Conservation (phyloP, 1,140 invertebrate species). For the Delia radicum region DNA sequence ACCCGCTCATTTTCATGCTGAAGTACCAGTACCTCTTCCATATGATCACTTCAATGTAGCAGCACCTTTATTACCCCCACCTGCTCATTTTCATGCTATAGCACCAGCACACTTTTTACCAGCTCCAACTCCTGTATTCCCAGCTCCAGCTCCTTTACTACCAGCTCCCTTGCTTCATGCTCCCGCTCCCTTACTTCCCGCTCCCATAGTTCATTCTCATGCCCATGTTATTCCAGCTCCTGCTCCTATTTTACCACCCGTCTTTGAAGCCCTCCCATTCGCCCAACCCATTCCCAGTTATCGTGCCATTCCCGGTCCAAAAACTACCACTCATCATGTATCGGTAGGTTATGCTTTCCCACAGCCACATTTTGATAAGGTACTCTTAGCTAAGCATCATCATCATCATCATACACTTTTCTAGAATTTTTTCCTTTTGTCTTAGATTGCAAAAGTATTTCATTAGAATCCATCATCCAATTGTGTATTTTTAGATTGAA, state of each 20-base stretch:
- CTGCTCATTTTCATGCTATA: background rate
- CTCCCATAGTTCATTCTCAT: conserved; percentile 29
- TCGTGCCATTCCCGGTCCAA: conserved; percentile 45
- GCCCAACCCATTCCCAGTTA: conserved; percentile 38
- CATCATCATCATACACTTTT: conserved; percentile 42
- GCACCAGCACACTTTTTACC: conserved; percentile 26
- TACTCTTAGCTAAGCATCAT: conserved; percentile 31
- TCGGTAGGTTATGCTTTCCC: conserved; percentile 48
- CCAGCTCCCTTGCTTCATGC: conserved; percentile 27
- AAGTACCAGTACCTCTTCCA: conserved; percentile 28
- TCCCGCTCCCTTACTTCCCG: conserved; percentile 27
- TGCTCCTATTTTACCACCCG: conserved; percentile 35
- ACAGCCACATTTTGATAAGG: conserved; percentile 17
- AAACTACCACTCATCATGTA: conserved; percentile 47
- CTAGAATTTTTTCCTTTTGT: conserved; percentile 31
- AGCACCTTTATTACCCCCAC: background rate
- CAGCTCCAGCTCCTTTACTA: conserved; percentile 28
- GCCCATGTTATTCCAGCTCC: conserved; percentile 33
- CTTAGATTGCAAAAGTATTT: conserved; percentile 19
- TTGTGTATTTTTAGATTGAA: background rate
- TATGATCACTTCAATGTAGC: too few species aligned
- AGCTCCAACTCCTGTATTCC: conserved; percentile 19
- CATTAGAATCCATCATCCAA: background rate
- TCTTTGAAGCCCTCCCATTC: conserved; percentile 38
- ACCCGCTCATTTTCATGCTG: background rate